A percentile compares a stretch with the other conserved stretches of the same genome.
Evolutionary conservation across 2,888 invertebrate species (phyloP).

Genomic region (Diabrotica balteata): DNA sequence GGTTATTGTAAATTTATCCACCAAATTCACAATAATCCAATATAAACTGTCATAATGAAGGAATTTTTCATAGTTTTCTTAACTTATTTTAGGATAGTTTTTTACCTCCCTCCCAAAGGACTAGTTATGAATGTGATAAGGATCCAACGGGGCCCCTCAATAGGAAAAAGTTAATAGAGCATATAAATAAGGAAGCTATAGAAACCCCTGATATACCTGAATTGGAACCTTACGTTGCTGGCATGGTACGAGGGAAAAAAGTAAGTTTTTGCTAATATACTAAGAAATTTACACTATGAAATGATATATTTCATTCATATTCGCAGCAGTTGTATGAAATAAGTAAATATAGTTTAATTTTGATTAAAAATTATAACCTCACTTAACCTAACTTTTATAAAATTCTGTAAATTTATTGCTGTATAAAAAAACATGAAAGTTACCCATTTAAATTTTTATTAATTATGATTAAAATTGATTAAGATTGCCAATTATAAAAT

Average conservation of each 20-base stretch:
- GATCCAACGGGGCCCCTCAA: constrained; percentile 94
- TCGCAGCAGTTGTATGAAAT: too few relatives aligned
- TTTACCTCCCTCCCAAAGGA: constrained; percentile 94
- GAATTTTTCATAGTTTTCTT: neutral
- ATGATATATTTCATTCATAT: neutral
- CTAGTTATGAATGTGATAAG: constrained; percentile 95
- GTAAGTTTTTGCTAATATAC: constrained; percentile 59
- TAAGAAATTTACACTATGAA: neutral
- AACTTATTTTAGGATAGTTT: constrained; percentile 83
- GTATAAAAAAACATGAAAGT: too few relatives aligned
- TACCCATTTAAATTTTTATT: too few relatives aligned
- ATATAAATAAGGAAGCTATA: constrained; percentile 97
- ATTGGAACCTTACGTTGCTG: constrained; percentile 90
- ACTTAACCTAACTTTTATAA: too few relatives aligned
- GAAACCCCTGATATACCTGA: constrained; percentile 98
- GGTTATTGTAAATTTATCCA: too few relatives aligned
- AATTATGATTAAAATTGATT: too few relatives aligned
- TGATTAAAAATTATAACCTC: too few relatives aligned
- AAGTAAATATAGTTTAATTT: too few relatives aligned
- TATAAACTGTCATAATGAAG: too few relatives aligned
- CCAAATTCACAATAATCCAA: too few relatives aligned
- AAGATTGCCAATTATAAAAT: too few relatives aligned
- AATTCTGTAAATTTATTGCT: too few relatives aligned
- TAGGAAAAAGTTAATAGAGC: constrained; percentile 93
- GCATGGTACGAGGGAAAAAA: constrained; percentile 90